phyloP scores from a whole-genome alignment of 2,888 invertebrate species.

The Chalcis sispes region DNA sequence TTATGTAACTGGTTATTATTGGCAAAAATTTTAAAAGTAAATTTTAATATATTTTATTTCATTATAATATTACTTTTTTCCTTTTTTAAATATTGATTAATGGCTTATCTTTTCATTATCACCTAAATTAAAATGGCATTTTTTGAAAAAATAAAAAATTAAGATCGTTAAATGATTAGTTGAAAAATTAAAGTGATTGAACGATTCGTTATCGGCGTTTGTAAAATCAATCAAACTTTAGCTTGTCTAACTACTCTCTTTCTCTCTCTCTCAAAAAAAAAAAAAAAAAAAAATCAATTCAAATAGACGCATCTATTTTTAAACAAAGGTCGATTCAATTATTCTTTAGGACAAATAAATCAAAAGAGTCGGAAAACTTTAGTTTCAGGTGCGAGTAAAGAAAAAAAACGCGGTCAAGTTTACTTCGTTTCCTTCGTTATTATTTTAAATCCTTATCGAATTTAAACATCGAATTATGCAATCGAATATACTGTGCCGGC shows the following conservation, averaged over 20 bases:
- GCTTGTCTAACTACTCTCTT: slow-evolving; percentile 1
- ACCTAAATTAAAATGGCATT: no score
- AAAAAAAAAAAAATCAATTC: slow-evolving; percentile 41
- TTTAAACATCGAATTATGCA: not conserved
- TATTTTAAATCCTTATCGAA: not conserved
- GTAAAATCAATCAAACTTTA: slow-evolving; percentile 28
- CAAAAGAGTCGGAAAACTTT: slow-evolving; percentile 11
- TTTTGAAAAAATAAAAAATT: no score
- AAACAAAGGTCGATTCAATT: slow-evolving; percentile 38
- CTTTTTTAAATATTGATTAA: no score
- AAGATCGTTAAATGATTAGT: no score
- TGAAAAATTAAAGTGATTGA: slow-evolving; percentile 6
- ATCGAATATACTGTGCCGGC: no score
- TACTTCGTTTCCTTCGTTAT: not conserved
- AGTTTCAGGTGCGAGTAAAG: slow-evolving; percentile 2
- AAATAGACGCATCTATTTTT: slow-evolving; percentile 21
- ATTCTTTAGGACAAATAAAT: slow-evolving; percentile 3
- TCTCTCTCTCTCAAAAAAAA: no score
- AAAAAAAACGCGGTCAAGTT: slow-evolving; percentile 36
- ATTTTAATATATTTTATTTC: no score
- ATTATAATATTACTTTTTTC: no score
- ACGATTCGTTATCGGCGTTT: slow-evolving; percentile 2
- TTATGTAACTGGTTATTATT: no score
- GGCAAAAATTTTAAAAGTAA: no score
- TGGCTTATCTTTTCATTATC: no score